These are phyloP conservation scores for Pollenia labialis DNA, from an alignment of 2,888 invertebrate genomes.

Conservation along the genomic window DNA sequence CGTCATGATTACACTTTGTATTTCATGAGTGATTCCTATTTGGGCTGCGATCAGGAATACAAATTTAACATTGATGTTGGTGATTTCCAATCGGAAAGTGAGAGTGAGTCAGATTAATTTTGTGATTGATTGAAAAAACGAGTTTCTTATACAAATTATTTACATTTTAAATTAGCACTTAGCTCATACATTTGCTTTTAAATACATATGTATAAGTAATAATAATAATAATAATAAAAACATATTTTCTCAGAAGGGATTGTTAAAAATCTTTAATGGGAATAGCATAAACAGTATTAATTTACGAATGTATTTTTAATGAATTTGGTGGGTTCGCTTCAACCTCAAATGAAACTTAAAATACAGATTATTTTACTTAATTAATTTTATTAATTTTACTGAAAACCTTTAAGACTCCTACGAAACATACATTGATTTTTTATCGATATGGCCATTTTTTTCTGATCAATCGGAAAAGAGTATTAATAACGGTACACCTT, in stretches of 20 bases:
- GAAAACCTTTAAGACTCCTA: too few species aligned
- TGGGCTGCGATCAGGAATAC: conserved; percentile 99
- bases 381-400: too few species aligned
- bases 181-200: neutral
- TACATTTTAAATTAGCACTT: conserved; percentile 34
- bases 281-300: too few species aligned
- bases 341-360: too few species aligned
- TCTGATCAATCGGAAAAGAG: too few species aligned
- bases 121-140: neutral
- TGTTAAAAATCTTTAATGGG: neutral
- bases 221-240: neutral
- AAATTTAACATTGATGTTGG: conserved; percentile 94
- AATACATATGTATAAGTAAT: too few species aligned
- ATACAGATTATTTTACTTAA: too few species aligned
- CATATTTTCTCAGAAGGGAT: neutral
- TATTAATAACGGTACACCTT: too few species aligned
- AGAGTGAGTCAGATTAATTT: conserved; percentile 86
- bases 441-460: too few species aligned
- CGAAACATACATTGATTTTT: too few species aligned
- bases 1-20: conserved; percentile 96
- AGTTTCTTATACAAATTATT: conserved; percentile 27
- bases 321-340: too few species aligned
- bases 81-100: conserved; percentile 88
- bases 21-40: conserved; percentile 99
- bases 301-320: too few species aligned